phyloP scores from a whole-genome alignment of 2,113 vertebrate genomes.

The Corvus hawaiiensis region DNA sequence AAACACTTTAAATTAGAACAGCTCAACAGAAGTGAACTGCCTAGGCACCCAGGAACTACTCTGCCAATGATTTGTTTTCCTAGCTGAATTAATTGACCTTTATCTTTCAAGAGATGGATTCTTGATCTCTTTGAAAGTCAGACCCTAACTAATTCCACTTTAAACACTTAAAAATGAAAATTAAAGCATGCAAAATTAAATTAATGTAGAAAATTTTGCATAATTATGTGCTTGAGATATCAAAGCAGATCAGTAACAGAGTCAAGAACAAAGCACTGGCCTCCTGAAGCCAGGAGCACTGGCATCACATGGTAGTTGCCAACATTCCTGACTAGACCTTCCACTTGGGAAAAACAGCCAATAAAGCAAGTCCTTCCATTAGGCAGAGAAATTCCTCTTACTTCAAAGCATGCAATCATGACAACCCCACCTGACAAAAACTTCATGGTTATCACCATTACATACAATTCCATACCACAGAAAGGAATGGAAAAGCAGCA shows the following conservation, averaged over 20 bases:
- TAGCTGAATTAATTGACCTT: not conserved
- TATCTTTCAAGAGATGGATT: not conserved
- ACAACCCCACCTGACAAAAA: not conserved
- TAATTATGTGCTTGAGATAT: not conserved
- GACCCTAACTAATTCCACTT: not conserved
- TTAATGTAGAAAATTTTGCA: not conserved
- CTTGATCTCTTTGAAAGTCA: not conserved
- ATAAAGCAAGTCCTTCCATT: not conserved
- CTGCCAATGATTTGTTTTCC: not conserved
- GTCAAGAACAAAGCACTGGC: not conserved
- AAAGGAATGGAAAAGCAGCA: not conserved
- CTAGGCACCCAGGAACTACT: not conserved
- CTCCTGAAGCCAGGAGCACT: not conserved
- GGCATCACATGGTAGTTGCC: not conserved
- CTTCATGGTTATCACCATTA: fast-evolving
- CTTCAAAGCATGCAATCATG: not conserved
- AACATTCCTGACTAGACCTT: not conserved
- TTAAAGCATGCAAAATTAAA: not conserved
- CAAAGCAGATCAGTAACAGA: not conserved
- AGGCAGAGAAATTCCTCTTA: not conserved
- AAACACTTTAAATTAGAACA: not conserved
- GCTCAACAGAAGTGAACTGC: not conserved
- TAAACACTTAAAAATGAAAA: not conserved
- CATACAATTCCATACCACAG: fast-evolving
- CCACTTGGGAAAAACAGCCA: fast-evolving